These are phyloP conservation scores for Sterrhoptilus dennistouni DNA, from an alignment of 2,113 vertebrate species.

Conservation along the genomic window DNA sequence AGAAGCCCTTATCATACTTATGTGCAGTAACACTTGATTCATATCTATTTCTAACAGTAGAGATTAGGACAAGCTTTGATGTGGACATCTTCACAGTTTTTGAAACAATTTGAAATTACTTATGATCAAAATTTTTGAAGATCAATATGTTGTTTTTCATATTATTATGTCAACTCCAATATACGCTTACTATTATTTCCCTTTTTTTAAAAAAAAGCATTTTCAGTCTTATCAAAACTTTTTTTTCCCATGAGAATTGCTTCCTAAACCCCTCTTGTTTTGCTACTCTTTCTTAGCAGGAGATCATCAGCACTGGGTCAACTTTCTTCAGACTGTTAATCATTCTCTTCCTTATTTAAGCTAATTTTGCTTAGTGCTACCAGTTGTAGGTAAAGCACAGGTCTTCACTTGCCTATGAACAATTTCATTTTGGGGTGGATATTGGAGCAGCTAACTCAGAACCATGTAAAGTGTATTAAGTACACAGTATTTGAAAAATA, in stretches of 20 bases:
- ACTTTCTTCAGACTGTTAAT: background rate
- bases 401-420: background rate
- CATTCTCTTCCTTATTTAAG: background rate
- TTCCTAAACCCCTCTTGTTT: background rate
- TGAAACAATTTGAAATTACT: background rate
- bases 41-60: background rate
- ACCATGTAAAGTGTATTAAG: background rate
- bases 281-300: background rate
- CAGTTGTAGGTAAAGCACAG: background rate
- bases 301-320: background rate
- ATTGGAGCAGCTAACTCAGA: background rate
- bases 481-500: background rate
- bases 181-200: background rate
- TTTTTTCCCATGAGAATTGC: background rate
- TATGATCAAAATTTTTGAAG: background rate
- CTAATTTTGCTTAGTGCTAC: background rate
- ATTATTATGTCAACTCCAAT: background rate
- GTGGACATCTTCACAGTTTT: background rate
- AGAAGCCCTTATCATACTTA: background rate
- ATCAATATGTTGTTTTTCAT: background rate
- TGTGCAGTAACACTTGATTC: background rate
- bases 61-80: background rate
- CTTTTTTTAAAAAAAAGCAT: background rate
- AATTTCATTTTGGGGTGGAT: background rate
- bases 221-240: too few species aligned